A percentile compares a stretch with the other conserved stretches of the same genome.
Evolutionary conservation across 2,797 vertebrate species (phyloP).

Genomic region (Enoplosus armatus): DNA sequence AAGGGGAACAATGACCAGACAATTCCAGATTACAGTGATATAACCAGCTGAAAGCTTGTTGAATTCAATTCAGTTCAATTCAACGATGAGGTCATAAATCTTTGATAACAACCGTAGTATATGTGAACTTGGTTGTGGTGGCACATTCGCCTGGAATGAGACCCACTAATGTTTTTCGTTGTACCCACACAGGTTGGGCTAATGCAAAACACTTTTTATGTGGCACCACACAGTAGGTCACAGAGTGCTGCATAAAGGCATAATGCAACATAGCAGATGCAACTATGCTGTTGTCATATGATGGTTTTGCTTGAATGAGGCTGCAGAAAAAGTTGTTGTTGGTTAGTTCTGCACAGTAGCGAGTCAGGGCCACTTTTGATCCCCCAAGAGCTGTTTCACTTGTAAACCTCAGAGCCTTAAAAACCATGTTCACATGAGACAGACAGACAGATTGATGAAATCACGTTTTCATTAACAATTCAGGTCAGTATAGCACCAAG

Average conservation of each 20-base stretch:
- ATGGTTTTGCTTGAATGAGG: neutral
- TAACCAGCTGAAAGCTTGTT: neutral
- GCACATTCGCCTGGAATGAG: neutral
- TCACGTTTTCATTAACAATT: no score
- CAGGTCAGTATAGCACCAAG: no score
- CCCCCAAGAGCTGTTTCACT: no score
- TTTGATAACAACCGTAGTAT: neutral
- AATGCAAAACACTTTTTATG: conserved; percentile 28
- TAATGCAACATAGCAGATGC: neutral
- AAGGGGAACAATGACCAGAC: neutral
- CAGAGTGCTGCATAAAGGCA: neutral
- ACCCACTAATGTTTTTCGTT: neutral
- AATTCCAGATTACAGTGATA: neutral
- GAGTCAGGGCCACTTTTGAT: neutral
- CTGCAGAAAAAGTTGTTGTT: neutral
- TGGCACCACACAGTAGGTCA: neutral
- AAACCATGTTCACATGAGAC: no score
- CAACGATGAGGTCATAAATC: rapidly evolving
- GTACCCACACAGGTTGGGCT: neutral
- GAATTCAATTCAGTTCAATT: no score
- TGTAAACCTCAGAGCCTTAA: no score
- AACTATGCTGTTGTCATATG: neutral
- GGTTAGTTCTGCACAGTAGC: neutral
- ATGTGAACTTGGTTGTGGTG: conserved; percentile 31
- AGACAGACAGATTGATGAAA: neutral